Base-by-base conservation (phyloP, 2,888 invertebrate species). In the Plagodis pulveraria region DNA sequence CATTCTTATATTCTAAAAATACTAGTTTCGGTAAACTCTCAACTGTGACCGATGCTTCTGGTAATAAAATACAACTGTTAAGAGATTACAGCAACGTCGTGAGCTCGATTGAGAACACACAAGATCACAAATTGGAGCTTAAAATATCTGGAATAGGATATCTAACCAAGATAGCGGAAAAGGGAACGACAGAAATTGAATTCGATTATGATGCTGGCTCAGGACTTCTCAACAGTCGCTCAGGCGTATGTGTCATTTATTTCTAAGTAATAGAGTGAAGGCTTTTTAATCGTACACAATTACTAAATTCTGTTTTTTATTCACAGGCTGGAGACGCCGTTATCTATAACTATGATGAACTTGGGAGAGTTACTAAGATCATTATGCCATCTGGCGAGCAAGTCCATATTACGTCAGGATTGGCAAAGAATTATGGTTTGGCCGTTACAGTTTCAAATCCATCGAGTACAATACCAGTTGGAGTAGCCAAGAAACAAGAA, bases 1-100 rank as follows among this genome's bases (percentile, higher is more conserved):
- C 98, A 49, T 99, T 99, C 93, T 94, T 98, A 33, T 99, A 99
- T 93, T 98, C 98, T 49, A 99, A 99, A 80, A 98, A 98, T 81
- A 98, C 98, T 6, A 98, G 98, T 80, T 98, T 98, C 74, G 99
- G 99, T 0, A 97, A 98, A 79, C 91, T 99, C 54, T 97, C 97
- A 0, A 97, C 97, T 0, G 98, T 99, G 2, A 98, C 97, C 2
- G 99, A 99, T 86, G 97, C 97, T 59, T 97, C 98, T 5, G 98
- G 98, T 67, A 96, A 98, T 81, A 97, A 97, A 91, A 96, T 99
- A 73, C 96, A 97, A 78, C 96, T 99, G 81, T 90, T 98, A 52
- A 94, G 99, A 69, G 98, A 99, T 86, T 98, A 98, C 83, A 97
- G 97, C 80, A 97, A 97, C 76, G 96, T 97, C 58, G 99, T 97